Conservation (phyloP, 2,113 vertebrate genomes). For the Oxyura jamaicensis region DNA sequence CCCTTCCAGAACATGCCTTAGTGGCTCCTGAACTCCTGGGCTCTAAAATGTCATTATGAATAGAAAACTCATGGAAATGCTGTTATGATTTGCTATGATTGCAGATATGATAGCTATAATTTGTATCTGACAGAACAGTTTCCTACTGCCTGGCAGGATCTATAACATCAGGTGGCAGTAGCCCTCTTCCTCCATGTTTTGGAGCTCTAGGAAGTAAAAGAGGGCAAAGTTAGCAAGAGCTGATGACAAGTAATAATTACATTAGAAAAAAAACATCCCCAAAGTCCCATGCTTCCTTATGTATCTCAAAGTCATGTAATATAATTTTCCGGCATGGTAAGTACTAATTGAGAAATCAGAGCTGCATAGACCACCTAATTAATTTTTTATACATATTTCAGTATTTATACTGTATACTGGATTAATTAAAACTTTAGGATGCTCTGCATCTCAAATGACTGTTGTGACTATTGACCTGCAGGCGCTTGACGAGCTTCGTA, state of each 20-base stretch:
- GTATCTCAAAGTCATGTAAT: conserved; percentile 69
- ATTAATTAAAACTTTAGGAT: conserved; percentile 75
- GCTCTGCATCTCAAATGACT: conserved; percentile 67
- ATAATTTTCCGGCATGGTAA: conserved; percentile 71
- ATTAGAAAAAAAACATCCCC: conserved; percentile 43
- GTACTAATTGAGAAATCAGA: conserved; percentile 76
- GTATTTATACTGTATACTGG: conserved; percentile 63
- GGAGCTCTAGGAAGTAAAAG: conserved; percentile 19
- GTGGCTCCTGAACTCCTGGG: neutral
- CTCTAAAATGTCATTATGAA: neutral
- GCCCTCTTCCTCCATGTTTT: neutral
- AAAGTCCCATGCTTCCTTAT: conserved; percentile 61
- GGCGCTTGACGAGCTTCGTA: conserved; percentile 22
- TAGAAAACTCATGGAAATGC: neutral
- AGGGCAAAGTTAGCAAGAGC: conserved; percentile 54
- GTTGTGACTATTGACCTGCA: conserved; percentile 70
- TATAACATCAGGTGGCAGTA: neutral
- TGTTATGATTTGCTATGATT: neutral
- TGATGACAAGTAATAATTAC: conserved; percentile 66
- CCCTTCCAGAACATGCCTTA: neutral
- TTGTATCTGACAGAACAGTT: neutral
- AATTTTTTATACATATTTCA: conserved; percentile 74
- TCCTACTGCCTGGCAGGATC: neutral
- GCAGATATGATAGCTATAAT: neutral
- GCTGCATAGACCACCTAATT: conserved; percentile 74